Evolutionary conservation across 2,888 invertebrate genomes (phyloP).

Genomic region (Cordilura impudica): DNA sequence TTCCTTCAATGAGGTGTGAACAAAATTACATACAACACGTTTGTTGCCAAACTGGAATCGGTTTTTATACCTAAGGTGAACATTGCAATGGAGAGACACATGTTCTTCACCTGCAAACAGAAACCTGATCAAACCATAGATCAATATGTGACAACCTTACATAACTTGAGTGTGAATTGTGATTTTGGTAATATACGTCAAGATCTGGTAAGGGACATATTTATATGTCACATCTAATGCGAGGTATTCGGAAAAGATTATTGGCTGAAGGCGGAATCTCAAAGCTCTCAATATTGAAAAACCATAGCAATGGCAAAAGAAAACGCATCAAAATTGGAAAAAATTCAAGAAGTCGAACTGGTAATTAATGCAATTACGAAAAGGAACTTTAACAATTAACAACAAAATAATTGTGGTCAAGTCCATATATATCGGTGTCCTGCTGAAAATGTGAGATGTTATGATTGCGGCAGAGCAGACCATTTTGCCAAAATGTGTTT

Average conservation of each 20-base stretch:
- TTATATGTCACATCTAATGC: no score
- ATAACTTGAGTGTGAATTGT: neutral
- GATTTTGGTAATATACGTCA: neutral
- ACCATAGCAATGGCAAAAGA: neutral
- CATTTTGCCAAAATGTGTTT: no score
- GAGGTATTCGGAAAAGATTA: neutral
- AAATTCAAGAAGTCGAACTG: slow-evolving; percentile 2
- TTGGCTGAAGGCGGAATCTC: neutral
- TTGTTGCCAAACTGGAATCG: slow-evolving; percentile 25
- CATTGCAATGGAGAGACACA: no score
- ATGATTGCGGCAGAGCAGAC: no score
- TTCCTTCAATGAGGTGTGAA: no score
- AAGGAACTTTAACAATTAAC: neutral
- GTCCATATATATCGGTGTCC: no score
- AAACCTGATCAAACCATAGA: no score
- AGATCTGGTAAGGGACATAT: no score
- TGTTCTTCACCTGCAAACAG: no score
- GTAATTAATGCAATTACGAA: neutral
- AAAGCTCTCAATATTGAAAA: neutral
- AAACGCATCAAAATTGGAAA: neutral
- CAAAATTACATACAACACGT: slow-evolving; percentile 4
- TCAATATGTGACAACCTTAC: no score
- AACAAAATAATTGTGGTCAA: no score
- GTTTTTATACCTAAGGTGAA: slow-evolving; percentile 49
- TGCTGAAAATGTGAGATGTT: no score